Conservation (phyloP, 1,140 invertebrate genomes). For the Drosophila ercepeae region DNA sequence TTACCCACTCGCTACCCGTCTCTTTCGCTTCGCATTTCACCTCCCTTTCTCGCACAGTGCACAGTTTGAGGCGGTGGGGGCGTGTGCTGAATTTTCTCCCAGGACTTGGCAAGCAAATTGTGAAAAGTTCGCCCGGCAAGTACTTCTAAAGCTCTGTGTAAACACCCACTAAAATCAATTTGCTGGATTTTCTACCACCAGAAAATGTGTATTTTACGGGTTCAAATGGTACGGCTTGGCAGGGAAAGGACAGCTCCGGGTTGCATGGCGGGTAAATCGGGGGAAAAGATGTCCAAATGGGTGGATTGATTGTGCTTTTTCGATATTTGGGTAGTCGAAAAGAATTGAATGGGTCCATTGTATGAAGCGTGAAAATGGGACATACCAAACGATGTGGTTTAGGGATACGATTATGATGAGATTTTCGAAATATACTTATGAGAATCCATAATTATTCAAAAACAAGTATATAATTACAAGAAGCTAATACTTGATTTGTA, state of each 20-base stretch:
- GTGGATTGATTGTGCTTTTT: constrained; percentile 35
- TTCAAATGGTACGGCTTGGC: constrained; percentile 52
- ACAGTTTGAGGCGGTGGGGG: constrained; percentile 10
- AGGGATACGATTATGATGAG: constrained; percentile 4
- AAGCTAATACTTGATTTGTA: no score
- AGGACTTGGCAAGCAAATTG: constrained; percentile 69
- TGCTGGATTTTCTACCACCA: constrained; percentile 82
- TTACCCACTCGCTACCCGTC: constrained; percentile 3
- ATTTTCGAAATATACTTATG: not conserved
- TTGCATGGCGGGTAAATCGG: no score
- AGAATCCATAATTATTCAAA: not conserved
- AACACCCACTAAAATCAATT: constrained; percentile 84
- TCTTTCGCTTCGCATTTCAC: constrained; percentile 5
- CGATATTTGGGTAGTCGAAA: constrained; percentile 1
- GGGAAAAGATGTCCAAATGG: constrained; percentile 9
- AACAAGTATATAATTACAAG: no score
- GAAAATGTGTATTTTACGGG: constrained; percentile 81
- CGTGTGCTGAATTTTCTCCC: constrained; percentile 47
- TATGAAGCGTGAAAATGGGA: constrained; percentile 26
- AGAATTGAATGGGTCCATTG: constrained; percentile 15
- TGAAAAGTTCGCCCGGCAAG: constrained; percentile 71
- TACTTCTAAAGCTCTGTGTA: constrained; percentile 81
- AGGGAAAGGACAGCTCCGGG: constrained; percentile 8
- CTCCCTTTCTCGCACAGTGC: not conserved
- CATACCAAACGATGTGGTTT: constrained; percentile 1